phyloP scores from a whole-genome alignment of 2,888 invertebrate genomes.

The Dioctria rufipes region DNA sequence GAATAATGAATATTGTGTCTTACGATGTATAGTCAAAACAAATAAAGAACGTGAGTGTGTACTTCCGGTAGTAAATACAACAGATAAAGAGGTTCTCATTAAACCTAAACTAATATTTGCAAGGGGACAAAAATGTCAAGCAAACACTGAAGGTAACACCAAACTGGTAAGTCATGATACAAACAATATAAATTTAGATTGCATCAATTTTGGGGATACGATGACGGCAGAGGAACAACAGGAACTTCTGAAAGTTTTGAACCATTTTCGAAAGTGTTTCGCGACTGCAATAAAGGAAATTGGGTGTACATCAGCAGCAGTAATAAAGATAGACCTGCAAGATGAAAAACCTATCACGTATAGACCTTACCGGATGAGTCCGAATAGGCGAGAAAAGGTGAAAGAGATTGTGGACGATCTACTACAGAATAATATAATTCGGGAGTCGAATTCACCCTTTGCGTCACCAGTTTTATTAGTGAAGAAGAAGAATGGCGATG shows the following conservation, averaged over 20 bases:
- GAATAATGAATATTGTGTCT: not conserved
- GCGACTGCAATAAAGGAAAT: conserved; percentile 22
- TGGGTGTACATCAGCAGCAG: conserved; percentile 29
- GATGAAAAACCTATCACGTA: conserved; percentile 60
- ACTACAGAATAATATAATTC: conserved; percentile 59
- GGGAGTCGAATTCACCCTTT: conserved; percentile 62
- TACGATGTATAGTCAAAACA: not conserved
- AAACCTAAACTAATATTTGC: no score
- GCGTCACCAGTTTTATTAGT: conserved; percentile 59
- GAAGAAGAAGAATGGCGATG: conserved; percentile 61
- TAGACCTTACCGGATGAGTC: conserved; percentile 60
- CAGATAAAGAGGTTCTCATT: no score
- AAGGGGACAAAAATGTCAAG: no score
- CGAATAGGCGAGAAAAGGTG: conserved; percentile 44
- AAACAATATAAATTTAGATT: not conserved
- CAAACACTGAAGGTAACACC: no score
- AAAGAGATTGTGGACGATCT: conserved; percentile 56
- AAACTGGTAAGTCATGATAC: not conserved
- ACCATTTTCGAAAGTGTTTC: conserved; percentile 27
- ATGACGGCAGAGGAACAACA: not conserved
- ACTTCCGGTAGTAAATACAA: no score
- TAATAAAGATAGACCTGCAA: conserved; percentile 59
- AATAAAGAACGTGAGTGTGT: not conserved
- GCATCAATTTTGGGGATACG: not conserved
- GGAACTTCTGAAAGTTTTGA: not conserved